Evolutionary conservation across 1,140 invertebrate species (phyloP), one percentile per base, ranked within the genome.

Genomic region (Drosophila cardini): DNA sequence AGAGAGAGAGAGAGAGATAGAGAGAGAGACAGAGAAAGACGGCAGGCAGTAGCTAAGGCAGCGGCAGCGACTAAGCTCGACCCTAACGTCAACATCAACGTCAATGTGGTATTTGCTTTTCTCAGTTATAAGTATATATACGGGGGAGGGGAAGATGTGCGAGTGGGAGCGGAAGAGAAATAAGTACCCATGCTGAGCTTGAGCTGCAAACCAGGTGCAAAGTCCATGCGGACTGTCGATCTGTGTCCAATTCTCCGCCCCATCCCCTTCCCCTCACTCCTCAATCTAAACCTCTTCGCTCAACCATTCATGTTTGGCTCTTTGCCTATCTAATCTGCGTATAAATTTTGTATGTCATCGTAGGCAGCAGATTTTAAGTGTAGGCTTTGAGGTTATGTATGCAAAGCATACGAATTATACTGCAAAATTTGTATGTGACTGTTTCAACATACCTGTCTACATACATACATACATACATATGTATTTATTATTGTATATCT

Each of bases 331-430:
- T 84, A 80, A 80, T 67, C 81, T 84, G 63, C 45, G 46, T 63
- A 84, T 85, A 80, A 73, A 84, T 84, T 83, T 85, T 80, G 77
- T 45, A 80, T 77, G 69, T 65, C 80, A 52, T 80, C 78, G 77
- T 63, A 80, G 76, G 78, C 78, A 53, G 18, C 61, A 65, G 52
- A 65, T 32, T 34, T 56, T 64, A 56, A 64, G 68, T 64, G 42
- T 64, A 64, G 58, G 67, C 67, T 62, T 56, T 65, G 52, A 57
- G 52, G 53, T 64, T 48, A 38, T 42, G 43, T 40, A 32, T 40
- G 53, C 53, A 57, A 38, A 32, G n/a, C 60, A 21, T 34, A 40
- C 45, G 38, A 50, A 7, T 30, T 57, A 18, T 52, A 21, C 56
- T 26, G 8, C 10, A 13, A 38, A 16, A 34, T 34, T 11, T 6